These are phyloP conservation scores for Pocota personata DNA, from an alignment of 2,888 invertebrate species.

Conservation along the genomic window DNA sequence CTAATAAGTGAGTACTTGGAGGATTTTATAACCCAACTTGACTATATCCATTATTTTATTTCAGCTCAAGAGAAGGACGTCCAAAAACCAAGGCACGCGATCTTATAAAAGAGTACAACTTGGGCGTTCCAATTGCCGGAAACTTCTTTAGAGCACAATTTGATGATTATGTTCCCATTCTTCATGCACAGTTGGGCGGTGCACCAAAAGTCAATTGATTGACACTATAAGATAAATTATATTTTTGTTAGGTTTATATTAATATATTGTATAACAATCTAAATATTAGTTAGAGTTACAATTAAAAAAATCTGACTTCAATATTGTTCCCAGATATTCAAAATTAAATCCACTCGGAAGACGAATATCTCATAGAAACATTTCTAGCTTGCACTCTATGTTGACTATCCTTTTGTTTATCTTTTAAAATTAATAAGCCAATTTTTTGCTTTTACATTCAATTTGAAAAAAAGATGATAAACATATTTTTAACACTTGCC, in stretches of 20 bases:
- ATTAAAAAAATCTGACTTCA: too few species aligned
- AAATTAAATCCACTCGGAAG: too few species aligned
- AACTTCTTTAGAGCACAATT: slow-evolving; percentile 80
- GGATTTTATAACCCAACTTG: not conserved
- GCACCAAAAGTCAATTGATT: not conserved
- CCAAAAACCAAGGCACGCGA: slow-evolving; percentile 86
- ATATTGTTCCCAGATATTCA: too few species aligned
- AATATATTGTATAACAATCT: too few species aligned
- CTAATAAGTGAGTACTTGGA: slow-evolving; percentile 30
- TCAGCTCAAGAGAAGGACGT: slow-evolving; percentile 80
- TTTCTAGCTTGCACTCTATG: too few species aligned
- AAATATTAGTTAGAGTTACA: too few species aligned
- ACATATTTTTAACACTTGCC: not conserved
- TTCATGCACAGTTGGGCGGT: slow-evolving; percentile 80
- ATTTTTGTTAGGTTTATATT: too few species aligned
- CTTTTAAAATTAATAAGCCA: not conserved
- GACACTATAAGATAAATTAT: too few species aligned
- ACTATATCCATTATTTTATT: not conserved
- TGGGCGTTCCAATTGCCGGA: slow-evolving; percentile 85
- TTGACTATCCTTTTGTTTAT: not conserved
- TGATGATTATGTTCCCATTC: slow-evolving; percentile 82
- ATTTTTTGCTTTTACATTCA: not conserved
- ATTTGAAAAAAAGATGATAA: not conserved
- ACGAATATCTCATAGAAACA: too few species aligned
- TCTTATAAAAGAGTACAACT: slow-evolving; percentile 90